Evolutionary conservation across 2,113 vertebrate species (phyloP), one percentile per base, ranked within the genome.

Genomic region (Brachyhypopomus gauderio): DNA sequence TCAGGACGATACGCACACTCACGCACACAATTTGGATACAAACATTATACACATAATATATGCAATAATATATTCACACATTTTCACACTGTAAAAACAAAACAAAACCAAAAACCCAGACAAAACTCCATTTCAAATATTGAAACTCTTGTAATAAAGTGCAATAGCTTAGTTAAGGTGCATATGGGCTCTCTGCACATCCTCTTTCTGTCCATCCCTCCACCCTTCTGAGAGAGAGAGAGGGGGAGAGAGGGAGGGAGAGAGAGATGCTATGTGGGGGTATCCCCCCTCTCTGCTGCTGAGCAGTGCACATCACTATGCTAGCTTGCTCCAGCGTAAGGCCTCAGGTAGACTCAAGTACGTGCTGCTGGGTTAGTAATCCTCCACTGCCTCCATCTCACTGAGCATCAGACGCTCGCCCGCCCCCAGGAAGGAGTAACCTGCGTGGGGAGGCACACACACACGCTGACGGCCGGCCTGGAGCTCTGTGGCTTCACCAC

Each of bases 101-200:
- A 81, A 82, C 64, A 17, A 81, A 85, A n/a, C n/a, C n/a, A n/a
- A n/a, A n/a, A n/a, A 38, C 8, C 45, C 45, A 52, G 45, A 83
- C 83, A 82, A 88, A 84, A 80, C 69, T 77, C 80, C 17, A 86
- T 84, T 84, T 85, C 85, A 86, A 86, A 89, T 85, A 87, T 88
- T 86, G 83, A 90, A 86, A 87, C 83, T 75, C 27, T 66, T 58
- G 75, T 83, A 89, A 87, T 94, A 95, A 95, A 95, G 93, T 95
- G 94, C 93, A 90, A 93, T 86, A 91, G 91, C 89, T n/a, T 86
- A 90, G 83, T 91, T 94, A 94, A 94, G 93, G 94, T 94, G 94
- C 94, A 92, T 92, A 78, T 85, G 91, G 22, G 14, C 55, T 67
- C 76, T 75, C 78, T 69, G 70, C 59, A 36, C 58, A 16, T 36